These are phyloP conservation scores for Nothoprocta perdicaria DNA, from an alignment of 2,113 vertebrate species.

Conservation along the genomic window DNA sequence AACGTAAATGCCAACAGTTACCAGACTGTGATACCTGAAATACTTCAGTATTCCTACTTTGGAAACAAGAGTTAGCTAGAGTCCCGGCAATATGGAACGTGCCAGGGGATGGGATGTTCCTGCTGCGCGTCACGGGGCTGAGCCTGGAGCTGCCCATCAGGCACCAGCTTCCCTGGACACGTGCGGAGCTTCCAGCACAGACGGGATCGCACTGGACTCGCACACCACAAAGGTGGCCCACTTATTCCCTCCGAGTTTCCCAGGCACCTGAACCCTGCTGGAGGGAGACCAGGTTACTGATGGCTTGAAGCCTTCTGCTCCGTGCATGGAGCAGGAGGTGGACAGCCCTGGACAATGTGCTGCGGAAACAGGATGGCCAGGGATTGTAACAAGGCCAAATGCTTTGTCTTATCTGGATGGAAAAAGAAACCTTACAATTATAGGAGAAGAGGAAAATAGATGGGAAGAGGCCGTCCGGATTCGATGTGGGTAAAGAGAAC, in stretches of 20 bases:
- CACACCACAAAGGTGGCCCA: neutral
- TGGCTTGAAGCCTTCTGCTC: neutral
- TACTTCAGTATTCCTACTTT: neutral
- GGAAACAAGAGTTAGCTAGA: rapidly evolving
- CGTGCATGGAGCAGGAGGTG: neutral
- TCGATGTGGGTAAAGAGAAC: neutral
- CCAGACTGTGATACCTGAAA: neutral
- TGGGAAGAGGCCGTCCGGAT: neutral
- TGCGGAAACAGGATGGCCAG: neutral
- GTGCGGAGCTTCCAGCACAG: neutral
- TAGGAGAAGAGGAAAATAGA: neutral
- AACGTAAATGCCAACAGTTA: neutral
- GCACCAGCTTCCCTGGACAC: neutral
- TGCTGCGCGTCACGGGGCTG: neutral
- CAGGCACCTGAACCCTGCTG: neutral
- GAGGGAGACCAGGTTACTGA: neutral
- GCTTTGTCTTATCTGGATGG: neutral
- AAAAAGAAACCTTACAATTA: neutral
- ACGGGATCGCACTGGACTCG: neutral
- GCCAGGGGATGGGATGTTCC: neutral
- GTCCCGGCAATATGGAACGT: neutral
- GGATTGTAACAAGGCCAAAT: rapidly evolving
- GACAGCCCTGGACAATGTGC: neutral
- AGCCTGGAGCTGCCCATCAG: neutral
- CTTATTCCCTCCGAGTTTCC: neutral